Evolutionary conservation across 2,888 invertebrate genomes (phyloP), one percentile per base, ranked within the genome.

Genomic region (Hofmannophila pseudospretella): DNA sequence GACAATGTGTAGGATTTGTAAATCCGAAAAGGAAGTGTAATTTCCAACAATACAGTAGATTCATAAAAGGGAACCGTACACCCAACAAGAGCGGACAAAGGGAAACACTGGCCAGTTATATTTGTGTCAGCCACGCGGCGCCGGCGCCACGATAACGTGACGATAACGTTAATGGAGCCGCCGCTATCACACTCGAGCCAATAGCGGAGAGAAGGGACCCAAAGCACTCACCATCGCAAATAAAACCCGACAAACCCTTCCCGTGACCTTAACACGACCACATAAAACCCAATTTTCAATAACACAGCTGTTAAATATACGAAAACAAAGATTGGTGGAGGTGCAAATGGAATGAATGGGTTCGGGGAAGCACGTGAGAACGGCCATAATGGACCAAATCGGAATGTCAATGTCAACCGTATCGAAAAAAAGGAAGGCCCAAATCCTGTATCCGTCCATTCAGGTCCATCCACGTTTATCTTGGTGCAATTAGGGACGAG

Each of bases 161-260:
- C 32, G 82, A 82, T 85, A 85, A 77, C 74, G 65, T 68, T 85
- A 85, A 85, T 85, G 84, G 84, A 81, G 58, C 67, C 73, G 66
- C 58, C 58, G 67, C 65, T 75, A 81, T 81, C 81, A 60, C 44
- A 51, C 60, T 50, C 49, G 59, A 55, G 51, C 54, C 60, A 62
- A 62, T 63, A 58, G 62, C 54, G 54, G 51, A 57, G 58, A 57
- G 60, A 63, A 49, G 55, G 51, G 51, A 51, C 49, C 45, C 41
- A 41, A 46, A 45, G n/a, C 58, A 57, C 54, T 50, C 51, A 45
- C 55, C 53, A 49, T 10, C 20, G 19, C 25, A 23, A 34, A 14
- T 31, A 39, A 39, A 42, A 30, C 14, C 34, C 16, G 31, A 53
- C 49, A 56, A 50, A 38, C 33, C 27, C 32, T 35, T 36, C 34